Percentiles rank a stretch among this genome's conserved stretches.
These are phyloP conservation scores for Craterocephalus amniculus DNA, from an alignment of 2,797 vertebrate genomes.

Conservation along the genomic window DNA sequence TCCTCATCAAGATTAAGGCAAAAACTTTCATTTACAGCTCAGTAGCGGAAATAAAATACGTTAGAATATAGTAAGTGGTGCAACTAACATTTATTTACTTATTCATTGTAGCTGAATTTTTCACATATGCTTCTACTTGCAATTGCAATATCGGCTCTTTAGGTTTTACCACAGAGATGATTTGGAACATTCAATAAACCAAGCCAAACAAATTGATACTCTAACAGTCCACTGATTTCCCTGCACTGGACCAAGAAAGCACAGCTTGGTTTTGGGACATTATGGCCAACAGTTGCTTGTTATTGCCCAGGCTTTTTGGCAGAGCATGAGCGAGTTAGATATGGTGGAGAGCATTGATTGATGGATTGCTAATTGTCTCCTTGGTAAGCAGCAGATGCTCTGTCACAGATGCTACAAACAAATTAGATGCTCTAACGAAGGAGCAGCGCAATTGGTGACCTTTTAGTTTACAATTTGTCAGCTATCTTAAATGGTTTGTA, in stretches of 20 bases:
- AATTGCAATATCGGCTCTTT: not conserved
- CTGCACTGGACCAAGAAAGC: slow-evolving; percentile 35
- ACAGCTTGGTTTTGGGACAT: slow-evolving; percentile 51
- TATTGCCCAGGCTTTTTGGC: slow-evolving; percentile 70
- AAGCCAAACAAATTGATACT: slow-evolving; percentile 30
- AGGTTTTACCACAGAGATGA: slow-evolving; percentile 13
- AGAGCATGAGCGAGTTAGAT: slow-evolving; percentile 59
- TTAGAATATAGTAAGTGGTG: not conserved
- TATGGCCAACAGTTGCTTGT: slow-evolving; percentile 63
- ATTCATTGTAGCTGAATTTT: too few relatives aligned
- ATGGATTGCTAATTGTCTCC: slow-evolving; percentile 77
- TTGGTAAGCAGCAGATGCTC: slow-evolving; percentile 77
- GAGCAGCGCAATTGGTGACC: slow-evolving; percentile 45
- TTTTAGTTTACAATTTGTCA: slow-evolving; percentile 38
- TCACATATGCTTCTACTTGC: too few relatives aligned
- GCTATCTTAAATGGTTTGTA: slow-evolving; percentile 14
- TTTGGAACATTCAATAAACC: slow-evolving; percentile 5
- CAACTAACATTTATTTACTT: too few relatives aligned
- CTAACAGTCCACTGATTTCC: slow-evolving; percentile 31
- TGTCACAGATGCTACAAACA: slow-evolving; percentile 75
- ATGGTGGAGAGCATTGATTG: slow-evolving; percentile 66
- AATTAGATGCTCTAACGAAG: slow-evolving; percentile 65
- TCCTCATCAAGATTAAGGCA: too few relatives aligned
- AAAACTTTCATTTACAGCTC: not conserved
- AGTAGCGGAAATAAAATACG: not conserved